Percentiles rank a stretch among this genome's conserved stretches.
These are phyloP conservation scores for Smittia aterrima DNA, from an alignment of 2,888 invertebrate species.

Conservation along the genomic window DNA sequence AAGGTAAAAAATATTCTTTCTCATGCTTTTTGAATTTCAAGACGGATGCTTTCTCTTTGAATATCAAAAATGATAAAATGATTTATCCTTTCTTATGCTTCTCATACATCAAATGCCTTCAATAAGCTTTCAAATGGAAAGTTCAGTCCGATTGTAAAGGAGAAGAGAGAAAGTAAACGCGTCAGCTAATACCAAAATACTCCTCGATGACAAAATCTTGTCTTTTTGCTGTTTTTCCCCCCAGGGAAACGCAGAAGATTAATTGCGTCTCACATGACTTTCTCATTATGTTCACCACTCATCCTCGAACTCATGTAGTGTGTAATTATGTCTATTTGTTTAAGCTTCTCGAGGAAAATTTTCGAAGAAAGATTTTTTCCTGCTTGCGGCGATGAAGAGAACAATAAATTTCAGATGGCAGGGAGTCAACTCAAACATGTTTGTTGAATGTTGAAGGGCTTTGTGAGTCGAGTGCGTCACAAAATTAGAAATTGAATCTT, in stretches of 20 bases:
- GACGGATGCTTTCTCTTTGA: conserved; percentile 18
- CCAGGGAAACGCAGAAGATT: conserved; percentile 15
- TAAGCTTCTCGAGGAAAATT: conserved; percentile 25
- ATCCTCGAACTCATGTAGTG: conserved; percentile 16
- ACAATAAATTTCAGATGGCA: conserved; percentile 18
- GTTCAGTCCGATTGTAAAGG: not conserved
- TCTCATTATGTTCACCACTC: conserved; percentile 32
- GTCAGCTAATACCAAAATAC: not conserved
- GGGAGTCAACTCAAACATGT: not conserved
- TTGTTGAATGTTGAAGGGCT: too few relatives aligned
- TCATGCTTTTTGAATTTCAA: conserved; percentile 3
- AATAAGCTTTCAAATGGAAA: not conserved
- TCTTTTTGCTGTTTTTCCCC: not conserved
- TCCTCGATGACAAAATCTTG: conserved; percentile 28
- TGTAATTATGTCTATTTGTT: conserved; percentile 40
- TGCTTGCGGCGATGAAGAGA: not conserved
- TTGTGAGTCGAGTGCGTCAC: too few relatives aligned
- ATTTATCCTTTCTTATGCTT: conserved; percentile 10
- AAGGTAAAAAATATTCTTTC: conserved; percentile 7
- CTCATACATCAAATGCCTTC: conserved; percentile 11
- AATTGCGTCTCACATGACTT: conserved; percentile 38
- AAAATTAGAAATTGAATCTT: too few relatives aligned
- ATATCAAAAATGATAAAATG: conserved; percentile 8
- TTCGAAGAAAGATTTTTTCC: conserved; percentile 2
- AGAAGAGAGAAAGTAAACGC: not conserved